Evolutionary conservation across 2,113 vertebrate species (phyloP).

Genomic region (Alligator sinensis): DNA sequence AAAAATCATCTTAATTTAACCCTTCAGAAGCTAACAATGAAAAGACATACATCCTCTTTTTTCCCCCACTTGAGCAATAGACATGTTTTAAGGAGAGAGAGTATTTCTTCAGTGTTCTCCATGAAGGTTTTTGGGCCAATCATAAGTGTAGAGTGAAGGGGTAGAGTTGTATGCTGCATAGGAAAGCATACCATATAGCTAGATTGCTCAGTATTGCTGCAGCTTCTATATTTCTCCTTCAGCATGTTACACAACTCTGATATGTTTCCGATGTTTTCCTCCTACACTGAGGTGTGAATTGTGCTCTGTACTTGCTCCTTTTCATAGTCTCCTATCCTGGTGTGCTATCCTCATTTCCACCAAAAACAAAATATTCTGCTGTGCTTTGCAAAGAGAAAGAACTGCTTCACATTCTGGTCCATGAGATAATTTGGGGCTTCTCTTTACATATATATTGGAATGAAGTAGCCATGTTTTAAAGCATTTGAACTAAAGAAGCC

Average conservation of each 20-base stretch:
- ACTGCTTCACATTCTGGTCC: background rate
- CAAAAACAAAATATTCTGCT: background rate
- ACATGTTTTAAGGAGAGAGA: background rate
- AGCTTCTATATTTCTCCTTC: background rate
- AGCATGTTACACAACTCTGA: background rate
- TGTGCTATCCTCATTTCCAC: fast-evolving
- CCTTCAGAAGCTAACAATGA: conserved; percentile 43
- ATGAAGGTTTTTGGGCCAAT: background rate
- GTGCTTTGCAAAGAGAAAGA: background rate
- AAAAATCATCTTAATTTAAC: conserved; percentile 55
- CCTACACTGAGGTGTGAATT: background rate
- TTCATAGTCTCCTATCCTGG: background rate
- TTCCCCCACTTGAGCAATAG: background rate
- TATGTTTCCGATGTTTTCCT: background rate
- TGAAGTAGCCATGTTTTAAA: background rate
- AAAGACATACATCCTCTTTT: background rate
- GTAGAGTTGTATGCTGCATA: background rate
- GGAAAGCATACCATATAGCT: background rate
- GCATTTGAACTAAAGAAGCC: background rate
- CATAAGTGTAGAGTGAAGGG: too few species aligned
- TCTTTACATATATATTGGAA: fast-evolving
- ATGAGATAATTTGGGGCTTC: background rate
- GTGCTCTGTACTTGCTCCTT: fast-evolving
- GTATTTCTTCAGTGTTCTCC: background rate
- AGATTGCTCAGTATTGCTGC: background rate